Percentiles rank a stretch among this genome's conserved stretches.
Evolutionary conservation across 2,113 vertebrate species (phyloP).

Genomic region (Anolis carolinensis): DNA sequence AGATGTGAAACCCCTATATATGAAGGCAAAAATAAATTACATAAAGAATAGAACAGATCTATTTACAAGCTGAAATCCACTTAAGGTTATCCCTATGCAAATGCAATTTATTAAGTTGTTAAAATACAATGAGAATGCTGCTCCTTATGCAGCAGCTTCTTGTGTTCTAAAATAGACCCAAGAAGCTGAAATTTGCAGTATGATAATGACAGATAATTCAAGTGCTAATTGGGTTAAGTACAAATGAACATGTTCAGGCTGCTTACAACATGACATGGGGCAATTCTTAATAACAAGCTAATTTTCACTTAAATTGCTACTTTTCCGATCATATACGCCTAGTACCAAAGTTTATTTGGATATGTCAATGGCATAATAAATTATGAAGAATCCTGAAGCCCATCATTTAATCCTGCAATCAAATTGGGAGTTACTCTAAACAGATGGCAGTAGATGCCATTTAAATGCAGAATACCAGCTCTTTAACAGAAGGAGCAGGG

Average conservation of each 20-base stretch:
- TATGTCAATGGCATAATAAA: conserved; percentile 4
- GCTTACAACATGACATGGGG: conserved; percentile 37
- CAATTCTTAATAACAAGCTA: conserved; percentile 43
- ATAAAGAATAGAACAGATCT: not conserved
- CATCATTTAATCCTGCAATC: conserved; percentile 38
- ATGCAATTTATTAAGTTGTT: too few relatives aligned
- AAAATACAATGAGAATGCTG: not conserved
- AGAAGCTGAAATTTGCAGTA: not conserved
- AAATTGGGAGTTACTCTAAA: conserved; percentile 23
- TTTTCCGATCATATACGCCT: conserved; percentile 25
- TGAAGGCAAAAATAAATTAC: conserved; percentile 49
- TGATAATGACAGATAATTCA: not conserved
- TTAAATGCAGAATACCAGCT: conserved; percentile 26
- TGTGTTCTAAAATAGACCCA: not conserved
- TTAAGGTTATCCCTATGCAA: too few relatives aligned
- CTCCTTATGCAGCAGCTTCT: not conserved
- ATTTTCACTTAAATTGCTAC: conserved; percentile 50
- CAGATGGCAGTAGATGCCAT: conserved; percentile 22
- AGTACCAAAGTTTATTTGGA: conserved; percentile 26
- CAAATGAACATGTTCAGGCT: not conserved
- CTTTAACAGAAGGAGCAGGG: not conserved
- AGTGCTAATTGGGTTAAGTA: not conserved
- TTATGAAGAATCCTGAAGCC: conserved; percentile 23
- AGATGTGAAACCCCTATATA: conserved; percentile 50
- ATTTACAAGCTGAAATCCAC: not conserved